phyloP scores from a whole-genome alignment of 1,140 invertebrate species.

The Galendromus occidentalis region DNA sequence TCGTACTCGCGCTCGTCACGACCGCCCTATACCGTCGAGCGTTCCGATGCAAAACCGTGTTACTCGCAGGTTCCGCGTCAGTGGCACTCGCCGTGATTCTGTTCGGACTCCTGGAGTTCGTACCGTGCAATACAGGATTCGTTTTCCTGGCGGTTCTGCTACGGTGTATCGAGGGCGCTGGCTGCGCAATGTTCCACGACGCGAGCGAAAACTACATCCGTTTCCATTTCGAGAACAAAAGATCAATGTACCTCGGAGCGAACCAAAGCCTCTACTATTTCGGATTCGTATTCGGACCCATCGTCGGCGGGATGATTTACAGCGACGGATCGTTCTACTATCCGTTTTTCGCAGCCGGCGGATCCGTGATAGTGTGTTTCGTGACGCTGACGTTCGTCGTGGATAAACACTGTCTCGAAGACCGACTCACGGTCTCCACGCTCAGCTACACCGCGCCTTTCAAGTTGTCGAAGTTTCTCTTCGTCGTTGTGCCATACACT shows the following conservation, averaged over 20 bases:
- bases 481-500: neutral
- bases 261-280: neutral
- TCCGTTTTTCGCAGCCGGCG: neutral
- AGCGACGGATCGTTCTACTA: neutral
- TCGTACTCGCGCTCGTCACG: neutral
- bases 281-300: neutral
- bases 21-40: neutral
- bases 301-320: neutral
- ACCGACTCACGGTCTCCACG: neutral
- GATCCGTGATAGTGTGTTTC: neutral
- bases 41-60: neutral
- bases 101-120: neutral
- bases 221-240: neutral
- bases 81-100: neutral
- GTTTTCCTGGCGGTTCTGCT: neutral
- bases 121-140: neutral
- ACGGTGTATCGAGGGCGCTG: neutral
- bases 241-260: neutral
- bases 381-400: neutral
- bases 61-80: neutral
- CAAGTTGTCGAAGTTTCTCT: neutral
- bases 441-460: neutral
- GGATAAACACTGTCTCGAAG: neutral
- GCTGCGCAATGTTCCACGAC: conserved; percentile 5
- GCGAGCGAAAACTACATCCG: neutral